Conservation (phyloP, 2,797 vertebrate genomes). For the Protosalanx chinensis region DNA sequence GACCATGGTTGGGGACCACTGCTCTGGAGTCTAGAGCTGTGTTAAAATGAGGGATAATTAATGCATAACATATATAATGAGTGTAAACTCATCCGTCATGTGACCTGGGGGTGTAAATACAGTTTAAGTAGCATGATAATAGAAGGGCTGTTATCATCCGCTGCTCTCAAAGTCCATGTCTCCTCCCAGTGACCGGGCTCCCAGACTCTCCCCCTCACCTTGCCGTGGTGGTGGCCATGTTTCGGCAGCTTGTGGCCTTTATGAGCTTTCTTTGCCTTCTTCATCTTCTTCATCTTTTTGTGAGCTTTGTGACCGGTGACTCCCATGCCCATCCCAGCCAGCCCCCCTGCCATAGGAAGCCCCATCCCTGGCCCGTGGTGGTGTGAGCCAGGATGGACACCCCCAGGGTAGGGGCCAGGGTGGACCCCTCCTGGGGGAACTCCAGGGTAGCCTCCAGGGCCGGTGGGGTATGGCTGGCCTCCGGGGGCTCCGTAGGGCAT, state of each 20-base stretch:
- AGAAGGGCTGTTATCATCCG: not conserved
- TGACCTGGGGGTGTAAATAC: not conserved
- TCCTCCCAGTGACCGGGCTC: slow-evolving; percentile 9
- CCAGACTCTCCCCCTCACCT: slow-evolving; percentile 62
- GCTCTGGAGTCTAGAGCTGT: no score
- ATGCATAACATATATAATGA: not conserved
- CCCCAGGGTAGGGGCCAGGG: slow-evolving; percentile 61
- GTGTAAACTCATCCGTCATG: not conserved
- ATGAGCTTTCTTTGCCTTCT: slow-evolving; percentile 81
- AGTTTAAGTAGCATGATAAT: not conserved
- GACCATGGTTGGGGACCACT: no score
- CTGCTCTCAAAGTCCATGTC: not conserved
- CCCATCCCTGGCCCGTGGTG: slow-evolving; percentile 23
- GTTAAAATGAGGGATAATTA: no score
- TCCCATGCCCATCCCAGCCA: slow-evolving; percentile 58
- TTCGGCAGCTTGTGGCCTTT: slow-evolving; percentile 64
- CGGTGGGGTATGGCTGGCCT: slow-evolving; percentile 61
- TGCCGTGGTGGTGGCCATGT: slow-evolving; percentile 73
- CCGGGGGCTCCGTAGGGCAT: slow-evolving; percentile 61
- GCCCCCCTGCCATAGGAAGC: slow-evolving; percentile 49
- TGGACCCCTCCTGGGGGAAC: slow-evolving; percentile 32
- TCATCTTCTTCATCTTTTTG: slow-evolving; percentile 81
- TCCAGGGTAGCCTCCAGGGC: slow-evolving; percentile 53
- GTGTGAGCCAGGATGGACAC: slow-evolving; percentile 35
- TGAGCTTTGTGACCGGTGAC: slow-evolving; percentile 60